Evolutionary conservation across 2,797 vertebrate genomes (phyloP).

Genomic region (Chaunax sp.): DNA sequence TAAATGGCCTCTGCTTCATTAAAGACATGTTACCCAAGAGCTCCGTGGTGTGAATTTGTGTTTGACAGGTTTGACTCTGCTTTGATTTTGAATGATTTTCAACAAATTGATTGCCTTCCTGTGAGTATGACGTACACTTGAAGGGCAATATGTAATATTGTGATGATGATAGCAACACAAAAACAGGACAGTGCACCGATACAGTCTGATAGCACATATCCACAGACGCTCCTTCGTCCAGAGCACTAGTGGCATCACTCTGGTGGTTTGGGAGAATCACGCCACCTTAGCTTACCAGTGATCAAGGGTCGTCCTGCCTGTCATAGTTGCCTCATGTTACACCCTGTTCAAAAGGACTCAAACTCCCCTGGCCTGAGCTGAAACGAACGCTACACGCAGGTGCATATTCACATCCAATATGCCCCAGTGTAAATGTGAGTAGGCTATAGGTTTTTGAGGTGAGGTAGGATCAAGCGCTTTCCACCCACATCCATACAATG

Average conservation of each 20-base stretch:
- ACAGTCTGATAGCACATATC: constrained; percentile 32
- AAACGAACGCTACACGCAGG: constrained; percentile 76
- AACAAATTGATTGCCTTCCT: constrained; percentile 32
- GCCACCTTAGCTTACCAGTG: constrained; percentile 81
- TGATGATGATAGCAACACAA: constrained; percentile 19
- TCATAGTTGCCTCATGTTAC: constrained; percentile 78
- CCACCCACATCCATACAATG: constrained; percentile 63
- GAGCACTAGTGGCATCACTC: constrained; percentile 53
- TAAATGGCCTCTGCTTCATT: constrained; percentile 70
- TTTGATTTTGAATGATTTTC: constrained; percentile 40
- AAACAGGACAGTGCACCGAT: constrained; percentile 26
- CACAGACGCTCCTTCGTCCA: constrained; percentile 41
- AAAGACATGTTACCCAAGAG: constrained; percentile 53
- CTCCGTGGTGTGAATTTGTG: constrained; percentile 47
- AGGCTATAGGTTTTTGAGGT: constrained; percentile 62
- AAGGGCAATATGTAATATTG: constrained; percentile 57
- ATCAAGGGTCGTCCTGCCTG: constrained; percentile 82
- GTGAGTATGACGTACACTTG: constrained; percentile 42
- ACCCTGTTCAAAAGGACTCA: constrained; percentile 83
- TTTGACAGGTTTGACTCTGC: constrained; percentile 62
- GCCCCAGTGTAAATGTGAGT: constrained; percentile 58
- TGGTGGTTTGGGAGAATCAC: constrained; percentile 75
- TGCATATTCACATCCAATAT: constrained; percentile 80
- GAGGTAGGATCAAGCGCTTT: constrained; percentile 79
- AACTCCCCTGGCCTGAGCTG: constrained; percentile 78